A percentile compares a stretch with the other conserved stretches of the same genome.
Conservation (phyloP, 2,888 invertebrate genomes). For the Acleris cristana region DNA sequence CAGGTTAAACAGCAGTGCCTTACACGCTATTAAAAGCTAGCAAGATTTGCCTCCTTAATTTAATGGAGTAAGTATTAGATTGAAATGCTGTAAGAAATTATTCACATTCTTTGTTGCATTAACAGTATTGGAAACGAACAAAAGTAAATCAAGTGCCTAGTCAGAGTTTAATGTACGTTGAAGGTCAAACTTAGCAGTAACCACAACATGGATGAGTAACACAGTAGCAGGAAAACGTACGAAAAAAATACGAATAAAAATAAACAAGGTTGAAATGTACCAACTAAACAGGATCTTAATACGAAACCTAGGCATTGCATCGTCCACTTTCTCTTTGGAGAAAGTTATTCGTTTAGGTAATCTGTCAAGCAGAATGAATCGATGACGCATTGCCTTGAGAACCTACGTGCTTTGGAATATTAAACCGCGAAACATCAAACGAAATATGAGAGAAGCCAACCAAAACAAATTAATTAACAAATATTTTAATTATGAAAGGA, state of each 20-base stretch:
- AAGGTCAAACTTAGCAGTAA: no score
- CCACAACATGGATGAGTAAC: no score
- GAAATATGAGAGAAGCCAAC: neutral
- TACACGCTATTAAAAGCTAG: slow-evolving; percentile 17
- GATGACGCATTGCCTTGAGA: slow-evolving; percentile 17
- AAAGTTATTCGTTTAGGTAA: slow-evolving; percentile 37
- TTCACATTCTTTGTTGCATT: no score
- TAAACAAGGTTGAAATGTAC: slow-evolving; percentile 3
- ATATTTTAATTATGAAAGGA: neutral
- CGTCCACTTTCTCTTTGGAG: slow-evolving; percentile 32
- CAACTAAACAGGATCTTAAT: slow-evolving; percentile 10
- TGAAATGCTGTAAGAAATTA: no score
- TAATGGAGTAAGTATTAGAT: no score
- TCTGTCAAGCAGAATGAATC: slow-evolving; percentile 33
- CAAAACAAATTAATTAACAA: neutral
- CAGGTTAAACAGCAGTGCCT: slow-evolving; percentile 14
- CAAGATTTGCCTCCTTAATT: neutral
- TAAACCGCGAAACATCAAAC: slow-evolving; percentile 2
- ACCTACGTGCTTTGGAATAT: slow-evolving; percentile 2
- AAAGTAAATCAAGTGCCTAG: no score
- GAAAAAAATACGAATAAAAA: neutral
- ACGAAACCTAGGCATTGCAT: slow-evolving; percentile 37
- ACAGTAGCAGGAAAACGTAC: neutral
- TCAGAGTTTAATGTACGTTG: no score
- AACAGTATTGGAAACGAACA: no score